Evolutionary conservation across 1,140 invertebrate species (phyloP).

Genomic region (Chionoecetes opilio): DNA sequence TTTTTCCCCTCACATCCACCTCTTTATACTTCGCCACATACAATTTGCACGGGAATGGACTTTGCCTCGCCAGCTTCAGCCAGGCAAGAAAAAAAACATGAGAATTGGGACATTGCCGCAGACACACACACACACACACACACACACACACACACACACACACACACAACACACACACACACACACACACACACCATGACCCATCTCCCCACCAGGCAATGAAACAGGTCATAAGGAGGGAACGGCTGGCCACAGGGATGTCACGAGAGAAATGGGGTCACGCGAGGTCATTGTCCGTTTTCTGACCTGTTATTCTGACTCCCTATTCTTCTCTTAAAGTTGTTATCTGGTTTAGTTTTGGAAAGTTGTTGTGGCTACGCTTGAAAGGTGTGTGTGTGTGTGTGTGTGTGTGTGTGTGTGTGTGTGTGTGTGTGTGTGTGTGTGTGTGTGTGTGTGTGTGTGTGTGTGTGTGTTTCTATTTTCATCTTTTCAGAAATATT

Average conservation of each 20-base stretch:
- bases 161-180: conserved; percentile 42
- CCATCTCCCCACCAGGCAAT: neutral
- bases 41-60: neutral
- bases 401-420: too few species aligned
- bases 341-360: too few species aligned
- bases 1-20: neutral
- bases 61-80: neutral
- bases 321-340: neutral
- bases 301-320: neutral
- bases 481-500: too few species aligned
- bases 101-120: neutral
- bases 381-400: too few species aligned
- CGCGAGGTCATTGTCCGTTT: neutral
- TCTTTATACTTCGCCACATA: neutral
- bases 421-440: too few species aligned
- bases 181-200: neutral
- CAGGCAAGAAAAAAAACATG: neutral
- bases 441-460: too few species aligned
- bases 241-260: neutral
- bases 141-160: neutral
- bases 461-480: too few species aligned
- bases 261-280: neutral
- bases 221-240: neutral
- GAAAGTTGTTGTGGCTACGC: too few species aligned
- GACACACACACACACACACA: neutral